phyloP scores from a whole-genome alignment of 2,888 invertebrate species.

The Xylota segnis region DNA sequence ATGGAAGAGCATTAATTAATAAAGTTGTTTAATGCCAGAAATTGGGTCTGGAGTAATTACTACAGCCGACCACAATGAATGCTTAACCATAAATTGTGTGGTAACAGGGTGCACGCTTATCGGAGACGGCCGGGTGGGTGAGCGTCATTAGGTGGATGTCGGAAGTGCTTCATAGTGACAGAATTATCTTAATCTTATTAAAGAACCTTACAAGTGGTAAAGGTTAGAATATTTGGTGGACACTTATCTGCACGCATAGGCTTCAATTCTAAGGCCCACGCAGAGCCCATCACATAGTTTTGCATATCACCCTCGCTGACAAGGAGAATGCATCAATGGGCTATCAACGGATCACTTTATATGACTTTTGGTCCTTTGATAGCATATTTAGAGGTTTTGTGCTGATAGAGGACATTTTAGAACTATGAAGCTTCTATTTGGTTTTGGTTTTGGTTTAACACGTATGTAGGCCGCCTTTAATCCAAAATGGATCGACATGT shows the following conservation, averaged over 20 bases:
- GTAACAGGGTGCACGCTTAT: conserved; percentile 21
- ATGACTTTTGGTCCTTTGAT: too few relatives aligned
- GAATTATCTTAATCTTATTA: conserved; percentile 48
- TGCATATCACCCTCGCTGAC: not conserved
- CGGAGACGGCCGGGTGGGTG: not conserved
- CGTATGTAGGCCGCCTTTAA: too few relatives aligned
- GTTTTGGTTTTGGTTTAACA: too few relatives aligned
- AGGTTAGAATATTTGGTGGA: too few relatives aligned
- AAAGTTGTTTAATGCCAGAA: conserved; percentile 64
- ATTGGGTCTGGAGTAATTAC: conserved; percentile 40
- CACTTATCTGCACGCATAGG: too few relatives aligned
- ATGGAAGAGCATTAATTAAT: conserved; percentile 68
- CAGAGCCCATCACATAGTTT: not conserved
- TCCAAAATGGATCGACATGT: too few relatives aligned
- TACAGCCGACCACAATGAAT: conserved; percentile 50
- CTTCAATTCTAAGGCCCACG: not conserved
- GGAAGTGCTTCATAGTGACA: conserved; percentile 18
- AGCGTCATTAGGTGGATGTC: conserved; percentile 19
- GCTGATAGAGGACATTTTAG: too few relatives aligned
- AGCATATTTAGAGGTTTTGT: too few relatives aligned
- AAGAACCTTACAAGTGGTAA: conserved; percentile 13
- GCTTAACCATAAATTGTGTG: conserved; percentile 44
- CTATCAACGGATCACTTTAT: too few relatives aligned
- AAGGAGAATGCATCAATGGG: too few relatives aligned
- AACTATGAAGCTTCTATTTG: too few relatives aligned